A percentile compares a stretch with the other conserved stretches of the same genome.
Conservation (phyloP, 2,113 vertebrate genomes). For the Dromiciops gliroides region DNA sequence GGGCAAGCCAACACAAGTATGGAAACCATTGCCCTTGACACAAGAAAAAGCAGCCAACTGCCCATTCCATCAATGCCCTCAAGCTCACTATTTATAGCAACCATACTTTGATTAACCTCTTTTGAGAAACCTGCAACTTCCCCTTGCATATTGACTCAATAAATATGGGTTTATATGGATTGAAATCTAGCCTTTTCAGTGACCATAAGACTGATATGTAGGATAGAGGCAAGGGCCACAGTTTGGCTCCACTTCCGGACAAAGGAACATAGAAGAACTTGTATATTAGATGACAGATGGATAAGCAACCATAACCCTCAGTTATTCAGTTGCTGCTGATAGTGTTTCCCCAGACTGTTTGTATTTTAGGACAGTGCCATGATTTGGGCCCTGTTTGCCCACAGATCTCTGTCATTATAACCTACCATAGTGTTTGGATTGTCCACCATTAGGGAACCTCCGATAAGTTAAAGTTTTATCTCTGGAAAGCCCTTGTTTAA, state of each 20-base stretch:
- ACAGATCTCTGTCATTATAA: not conserved
- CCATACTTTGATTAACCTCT: not conserved
- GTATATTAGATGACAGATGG: not conserved
- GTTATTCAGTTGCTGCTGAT: not conserved
- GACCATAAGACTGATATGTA: not conserved
- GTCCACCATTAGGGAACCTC: not conserved
- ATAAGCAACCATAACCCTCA: not conserved
- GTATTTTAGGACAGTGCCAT: not conserved
- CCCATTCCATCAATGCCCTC: not conserved
- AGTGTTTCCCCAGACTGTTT: not conserved
- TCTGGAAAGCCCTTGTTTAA: not conserved
- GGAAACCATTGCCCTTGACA: not conserved
- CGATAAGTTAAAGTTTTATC: not conserved
- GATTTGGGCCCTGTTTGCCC: not conserved
- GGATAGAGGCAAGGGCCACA: not conserved
- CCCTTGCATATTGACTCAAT: not conserved
- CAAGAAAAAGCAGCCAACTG: not conserved
- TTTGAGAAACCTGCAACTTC: not conserved
- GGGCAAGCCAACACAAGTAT: not conserved
- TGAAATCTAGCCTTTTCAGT: not conserved
- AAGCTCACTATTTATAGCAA: not conserved
- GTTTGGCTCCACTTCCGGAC: not conserved
- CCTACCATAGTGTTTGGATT: not conserved
- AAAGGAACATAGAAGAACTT: not conserved
- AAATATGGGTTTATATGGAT: not conserved